Conservation (phyloP, 2,797 vertebrate species). For the Eidolon dupreanum region DNA sequence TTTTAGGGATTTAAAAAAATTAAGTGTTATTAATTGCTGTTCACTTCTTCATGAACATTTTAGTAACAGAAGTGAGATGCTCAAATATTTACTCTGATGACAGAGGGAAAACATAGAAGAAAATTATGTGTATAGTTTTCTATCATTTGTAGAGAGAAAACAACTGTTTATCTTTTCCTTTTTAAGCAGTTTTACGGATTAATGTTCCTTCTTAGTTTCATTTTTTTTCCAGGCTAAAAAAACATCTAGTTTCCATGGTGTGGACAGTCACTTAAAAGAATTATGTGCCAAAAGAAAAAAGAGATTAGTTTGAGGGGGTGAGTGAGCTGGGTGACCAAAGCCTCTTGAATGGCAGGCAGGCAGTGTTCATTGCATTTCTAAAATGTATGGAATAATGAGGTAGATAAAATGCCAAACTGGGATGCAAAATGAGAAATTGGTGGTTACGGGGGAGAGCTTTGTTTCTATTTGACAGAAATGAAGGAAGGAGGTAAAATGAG, state of each 20-base stretch:
- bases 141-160: neutral
- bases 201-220: neutral
- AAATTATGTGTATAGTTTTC: neutral
- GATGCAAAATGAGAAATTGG: neutral
- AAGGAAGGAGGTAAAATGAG: neutral
- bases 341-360: neutral
- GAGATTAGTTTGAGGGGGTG: neutral
- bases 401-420: neutral
- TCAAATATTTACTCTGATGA: neutral
- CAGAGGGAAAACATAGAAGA: neutral
- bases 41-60: neutral
- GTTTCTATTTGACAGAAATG: neutral
- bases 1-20: neutral
- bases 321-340: neutral
- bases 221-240: neutral
- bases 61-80: neutral
- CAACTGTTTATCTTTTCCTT: neutral
- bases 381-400: neutral
- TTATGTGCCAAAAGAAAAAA: neutral
- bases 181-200: neutral
- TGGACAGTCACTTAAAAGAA: neutral
- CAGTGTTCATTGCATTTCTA: neutral
- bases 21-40: neutral
- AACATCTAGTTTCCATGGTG: neutral
- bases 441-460: neutral